Base-by-base conservation (phyloP, 2,113 vertebrate genomes). In the Atractosteus spatula region DNA sequence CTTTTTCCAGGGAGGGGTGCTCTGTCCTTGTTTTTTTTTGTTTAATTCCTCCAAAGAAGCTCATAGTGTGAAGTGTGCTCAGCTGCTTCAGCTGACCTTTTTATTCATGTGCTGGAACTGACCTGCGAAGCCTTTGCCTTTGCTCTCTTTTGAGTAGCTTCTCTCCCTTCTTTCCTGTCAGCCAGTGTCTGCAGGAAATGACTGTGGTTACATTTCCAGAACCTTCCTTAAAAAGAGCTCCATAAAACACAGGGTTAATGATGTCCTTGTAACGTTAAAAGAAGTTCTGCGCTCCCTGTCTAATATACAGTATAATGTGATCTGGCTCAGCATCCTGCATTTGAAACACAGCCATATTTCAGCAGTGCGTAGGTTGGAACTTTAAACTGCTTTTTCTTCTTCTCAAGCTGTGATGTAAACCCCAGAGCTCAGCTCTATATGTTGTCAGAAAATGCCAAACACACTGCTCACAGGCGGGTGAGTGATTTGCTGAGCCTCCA, bases 161-260 rank as follows among this genome's bases (percentile, higher is more conserved):
- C 4, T 13, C 29, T 67, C 59, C 54, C 63, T 17, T 16, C 71
- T 67, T 67, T 45, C 55, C n/a, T 41, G 68, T n/a, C 44, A 73
- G 65, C 72, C 45, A 8, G 10, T 55, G 29, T 13, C 17, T 57
- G 57, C 42, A 45, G 44, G 17, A 67, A 44, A 73, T 73, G 66
- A 61, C 72, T 68, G 56, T 42, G 66, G 72, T 57, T 16, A 55
- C 66, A 69, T 66, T 66, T 45, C 13, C 42, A 41, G 13, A 69
- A 51, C 8, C 17, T n/a, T 17, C 67, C 6, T 7, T 17, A 42
- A 29, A 51, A 59, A 68, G 14, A 54, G 3, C 41, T 66, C 17
- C 45, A 55, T 45, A 68, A 62, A 47, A 61, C 5, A n/a, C n/a
- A 17, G 67, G 71, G 59, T 62, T 63, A 70, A 62, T 63, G 41